phyloP scores from a whole-genome alignment of 2,797 vertebrate genomes.

The Pelobates cultripes region DNA sequence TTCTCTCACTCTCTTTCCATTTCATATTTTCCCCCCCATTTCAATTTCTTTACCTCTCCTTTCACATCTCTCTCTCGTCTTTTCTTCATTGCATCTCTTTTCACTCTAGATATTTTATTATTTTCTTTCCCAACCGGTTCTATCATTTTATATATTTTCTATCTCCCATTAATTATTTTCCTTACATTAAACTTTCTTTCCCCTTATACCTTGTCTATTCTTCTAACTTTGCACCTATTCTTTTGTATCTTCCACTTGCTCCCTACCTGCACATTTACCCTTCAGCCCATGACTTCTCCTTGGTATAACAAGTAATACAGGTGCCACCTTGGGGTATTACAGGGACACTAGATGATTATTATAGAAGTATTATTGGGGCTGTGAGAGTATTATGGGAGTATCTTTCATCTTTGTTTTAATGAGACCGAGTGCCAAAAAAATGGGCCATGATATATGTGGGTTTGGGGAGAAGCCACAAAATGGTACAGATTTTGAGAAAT shows the following conservation, averaged over 20 bases:
- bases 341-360: conserved; percentile 22
- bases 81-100: too few relatives aligned
- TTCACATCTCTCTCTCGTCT: conserved; percentile 12
- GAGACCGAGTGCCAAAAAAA: conserved; percentile 4
- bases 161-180: background rate
- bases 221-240: background rate
- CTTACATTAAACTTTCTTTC: background rate
- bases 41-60: background rate
- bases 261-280: background rate
- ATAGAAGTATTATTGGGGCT: conserved; percentile 31
- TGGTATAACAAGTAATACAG: conserved; percentile 32
- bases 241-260: background rate
- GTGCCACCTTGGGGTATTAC: conserved; percentile 48
- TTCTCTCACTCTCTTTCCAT: conserved; percentile 14
- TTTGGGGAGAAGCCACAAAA: background rate
- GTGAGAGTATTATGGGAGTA: conserved; percentile 30
- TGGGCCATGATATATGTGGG: background rate
- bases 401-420: conserved; percentile 21
- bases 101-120: too few relatives aligned
- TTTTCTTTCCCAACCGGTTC: too few relatives aligned
- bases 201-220: background rate
- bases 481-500: background rate
- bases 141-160: background rate
- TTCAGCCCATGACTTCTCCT: background rate
- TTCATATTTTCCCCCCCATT: background rate